Percentiles rank a stretch among this genome's conserved stretches.
Conservation (phyloP, 2,888 invertebrate species). For the Agrenia bidenticulata region DNA sequence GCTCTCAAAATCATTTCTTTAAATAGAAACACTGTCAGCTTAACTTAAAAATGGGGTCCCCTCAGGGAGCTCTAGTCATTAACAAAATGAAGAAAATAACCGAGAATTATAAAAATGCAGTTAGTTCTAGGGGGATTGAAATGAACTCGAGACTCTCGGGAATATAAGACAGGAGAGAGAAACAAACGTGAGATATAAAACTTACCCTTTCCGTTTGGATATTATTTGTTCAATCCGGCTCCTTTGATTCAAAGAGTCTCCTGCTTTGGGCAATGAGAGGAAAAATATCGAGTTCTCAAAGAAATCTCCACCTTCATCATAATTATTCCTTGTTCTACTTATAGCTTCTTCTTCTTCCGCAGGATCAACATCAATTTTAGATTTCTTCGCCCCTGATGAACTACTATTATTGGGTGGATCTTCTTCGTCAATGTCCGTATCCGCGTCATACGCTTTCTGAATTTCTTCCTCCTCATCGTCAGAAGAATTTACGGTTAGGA, state of each 20-base stretch:
- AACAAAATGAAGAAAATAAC: too few species aligned
- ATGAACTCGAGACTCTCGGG: not conserved
- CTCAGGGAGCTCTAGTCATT: too few species aligned
- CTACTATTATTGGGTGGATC: constrained; percentile 21
- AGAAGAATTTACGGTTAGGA: constrained; percentile 23
- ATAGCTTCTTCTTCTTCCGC: not conserved
- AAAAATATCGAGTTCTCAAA: constrained; percentile 17
- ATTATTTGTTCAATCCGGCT: constrained; percentile 36
- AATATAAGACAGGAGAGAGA: not conserved
- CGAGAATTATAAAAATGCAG: not conserved
- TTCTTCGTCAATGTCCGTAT: constrained; percentile 47
- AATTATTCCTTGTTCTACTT: not conserved
- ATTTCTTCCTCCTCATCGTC: constrained; percentile 23
- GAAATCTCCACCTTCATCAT: constrained; percentile 14
- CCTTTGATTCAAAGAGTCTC: constrained; percentile 20
- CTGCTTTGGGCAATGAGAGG: constrained; percentile 4
- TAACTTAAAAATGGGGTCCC: too few species aligned
- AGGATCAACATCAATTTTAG: not conserved
- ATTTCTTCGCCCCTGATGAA: constrained; percentile 12
- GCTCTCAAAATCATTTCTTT: too few species aligned
- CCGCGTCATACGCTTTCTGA: constrained; percentile 32
- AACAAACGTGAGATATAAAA: not conserved
- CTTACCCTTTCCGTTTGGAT: constrained; percentile 25
- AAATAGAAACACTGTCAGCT: too few species aligned
- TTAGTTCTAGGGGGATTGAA: not conserved